Conservation (phyloP, 1,140 invertebrate genomes). For the Kradibia gibbosae region DNA sequence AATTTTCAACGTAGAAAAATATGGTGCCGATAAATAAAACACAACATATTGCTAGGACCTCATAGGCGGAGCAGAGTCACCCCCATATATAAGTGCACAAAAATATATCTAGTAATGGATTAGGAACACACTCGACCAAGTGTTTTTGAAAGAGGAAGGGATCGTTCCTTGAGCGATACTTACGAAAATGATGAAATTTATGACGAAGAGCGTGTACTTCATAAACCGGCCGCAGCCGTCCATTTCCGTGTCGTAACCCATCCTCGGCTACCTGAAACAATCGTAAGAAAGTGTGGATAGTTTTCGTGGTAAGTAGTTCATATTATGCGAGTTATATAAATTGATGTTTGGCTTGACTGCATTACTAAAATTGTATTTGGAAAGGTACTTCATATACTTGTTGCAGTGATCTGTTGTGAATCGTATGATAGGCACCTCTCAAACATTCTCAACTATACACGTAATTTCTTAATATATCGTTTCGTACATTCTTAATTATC, state of each 20-base stretch:
- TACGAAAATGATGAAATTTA: slow-evolving; percentile 91
- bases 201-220: slow-evolving; percentile 87
- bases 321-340: background rate
- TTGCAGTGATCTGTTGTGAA: too few species aligned
- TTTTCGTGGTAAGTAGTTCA: background rate
- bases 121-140: too few species aligned
- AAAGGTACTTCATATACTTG: too few species aligned
- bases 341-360: too few species aligned
- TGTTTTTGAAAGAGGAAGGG: background rate
- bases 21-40: slow-evolving; percentile 2
- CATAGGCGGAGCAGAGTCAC: background rate
- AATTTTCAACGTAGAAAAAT: background rate
- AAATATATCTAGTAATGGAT: slow-evolving; percentile 9
- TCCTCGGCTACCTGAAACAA: slow-evolving; percentile 61
- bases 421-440: too few species aligned
- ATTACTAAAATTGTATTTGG: too few species aligned
- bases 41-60: background rate
- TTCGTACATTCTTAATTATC: too few species aligned
- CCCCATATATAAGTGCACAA: background rate
- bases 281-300: background rate
- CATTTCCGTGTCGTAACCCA: slow-evolving; percentile 83
- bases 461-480: too few species aligned
- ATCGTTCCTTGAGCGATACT: slow-evolving; percentile 69
- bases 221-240: slow-evolving; percentile 86
- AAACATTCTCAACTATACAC: too few species aligned